Conservation (phyloP, 2,113 vertebrate genomes). For the Turnix velox region DNA sequence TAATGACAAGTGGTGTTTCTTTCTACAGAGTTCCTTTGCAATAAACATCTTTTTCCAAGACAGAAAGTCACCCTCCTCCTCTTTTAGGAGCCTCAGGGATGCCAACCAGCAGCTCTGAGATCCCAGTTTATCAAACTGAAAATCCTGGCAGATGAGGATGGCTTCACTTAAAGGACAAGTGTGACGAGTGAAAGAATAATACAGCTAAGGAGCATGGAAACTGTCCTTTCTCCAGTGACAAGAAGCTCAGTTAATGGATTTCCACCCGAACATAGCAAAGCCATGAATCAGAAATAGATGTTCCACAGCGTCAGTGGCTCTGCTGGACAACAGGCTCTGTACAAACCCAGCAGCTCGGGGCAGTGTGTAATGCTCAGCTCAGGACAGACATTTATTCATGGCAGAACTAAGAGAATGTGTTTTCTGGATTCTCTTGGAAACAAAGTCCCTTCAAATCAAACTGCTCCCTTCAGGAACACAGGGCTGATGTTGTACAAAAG, state of each 20-base stretch:
- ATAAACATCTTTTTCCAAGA: background rate
- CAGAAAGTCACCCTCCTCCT: background rate
- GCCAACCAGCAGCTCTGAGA: background rate
- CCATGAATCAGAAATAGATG: slow-evolving; percentile 34
- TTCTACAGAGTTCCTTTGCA: background rate
- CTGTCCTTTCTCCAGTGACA: background rate
- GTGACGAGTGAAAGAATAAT: background rate
- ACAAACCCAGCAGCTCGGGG: background rate
- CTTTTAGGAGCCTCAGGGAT: background rate
- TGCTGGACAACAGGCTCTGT: background rate
- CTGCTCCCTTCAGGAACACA: background rate
- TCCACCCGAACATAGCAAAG: slow-evolving; percentile 5
- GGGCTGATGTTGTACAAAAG: background rate
- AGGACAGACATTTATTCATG: slow-evolving; percentile 12
- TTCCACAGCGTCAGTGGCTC: slow-evolving; percentile 6
- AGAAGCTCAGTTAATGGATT: background rate
- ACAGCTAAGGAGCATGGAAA: background rate
- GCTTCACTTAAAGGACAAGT: background rate
- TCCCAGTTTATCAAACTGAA: background rate
- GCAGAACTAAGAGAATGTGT: background rate
- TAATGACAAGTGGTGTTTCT: background rate
- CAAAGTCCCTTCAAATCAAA: background rate
- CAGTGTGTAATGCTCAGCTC: background rate
- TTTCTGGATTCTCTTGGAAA: slow-evolving; percentile 18
- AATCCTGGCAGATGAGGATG: background rate